Percentiles rank a stretch among this genome's conserved stretches.
Conservation (phyloP, 2,797 vertebrate genomes). For the Aratinga solstitialis region DNA sequence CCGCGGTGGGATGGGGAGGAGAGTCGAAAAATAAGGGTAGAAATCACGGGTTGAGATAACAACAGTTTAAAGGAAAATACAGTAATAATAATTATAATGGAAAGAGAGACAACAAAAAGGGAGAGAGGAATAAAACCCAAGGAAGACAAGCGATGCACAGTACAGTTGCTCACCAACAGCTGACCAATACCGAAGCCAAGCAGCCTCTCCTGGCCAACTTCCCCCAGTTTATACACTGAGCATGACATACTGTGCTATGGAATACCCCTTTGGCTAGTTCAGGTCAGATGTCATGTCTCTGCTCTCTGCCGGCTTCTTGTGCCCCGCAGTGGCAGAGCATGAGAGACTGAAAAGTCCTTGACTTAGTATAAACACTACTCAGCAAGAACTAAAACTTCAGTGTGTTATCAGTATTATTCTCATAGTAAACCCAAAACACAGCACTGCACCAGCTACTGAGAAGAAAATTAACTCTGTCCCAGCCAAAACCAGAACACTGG, state of each 20-base stretch:
- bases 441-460: not conserved
- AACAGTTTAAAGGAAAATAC: not conserved
- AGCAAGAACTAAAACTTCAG: not conserved
- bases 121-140: rapidly evolving
- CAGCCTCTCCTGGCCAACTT: not conserved
- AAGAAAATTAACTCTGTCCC: not conserved
- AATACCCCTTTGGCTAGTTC: not conserved
- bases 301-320: not conserved
- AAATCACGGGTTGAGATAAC: not conserved
- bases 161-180: not conserved
- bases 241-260: not conserved
- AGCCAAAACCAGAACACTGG: not conserved
- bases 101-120: not conserved
- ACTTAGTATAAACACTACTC: not conserved
- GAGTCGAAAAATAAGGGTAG: not conserved
- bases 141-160: not conserved
- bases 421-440: not conserved
- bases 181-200: not conserved
- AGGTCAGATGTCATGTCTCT: not conserved
- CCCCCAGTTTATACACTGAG: not conserved
- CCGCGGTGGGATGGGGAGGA: not conserved
- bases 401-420: not conserved
- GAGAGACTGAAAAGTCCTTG: not conserved
- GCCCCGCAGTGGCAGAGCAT: not conserved
- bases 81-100: not conserved